A percentile compares a stretch with the other conserved stretches of the same genome.
Conservation (phyloP, 2,888 invertebrate genomes). For the Drosophila macrospina region DNA sequence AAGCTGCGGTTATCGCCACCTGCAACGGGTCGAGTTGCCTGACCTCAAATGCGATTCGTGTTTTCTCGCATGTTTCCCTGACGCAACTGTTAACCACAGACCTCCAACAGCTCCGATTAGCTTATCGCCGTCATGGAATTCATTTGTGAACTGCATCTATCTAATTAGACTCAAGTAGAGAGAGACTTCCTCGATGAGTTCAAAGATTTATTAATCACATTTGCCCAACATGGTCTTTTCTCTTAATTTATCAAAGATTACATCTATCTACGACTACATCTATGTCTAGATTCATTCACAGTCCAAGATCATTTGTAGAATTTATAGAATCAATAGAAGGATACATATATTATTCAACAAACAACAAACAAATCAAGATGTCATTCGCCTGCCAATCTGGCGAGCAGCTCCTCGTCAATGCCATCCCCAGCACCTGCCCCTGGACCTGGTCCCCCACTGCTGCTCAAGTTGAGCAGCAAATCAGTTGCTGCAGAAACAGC, state of each 20-base stretch:
- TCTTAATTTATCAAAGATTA: slow-evolving; percentile 3
- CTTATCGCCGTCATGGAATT: slow-evolving; percentile 14
- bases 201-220: slow-evolving; percentile 20
- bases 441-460: slow-evolving; percentile 10
- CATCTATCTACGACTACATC: slow-evolving; percentile 4
- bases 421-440: slow-evolving; percentile 44
- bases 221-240: slow-evolving; percentile 14
- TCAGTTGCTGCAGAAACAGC: slow-evolving; percentile 33
- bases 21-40: slow-evolving; percentile 36
- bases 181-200: background rate
- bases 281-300: slow-evolving; percentile 5
- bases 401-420: slow-evolving; percentile 71
- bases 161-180: no score
- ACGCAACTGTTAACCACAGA: slow-evolving; percentile 35
- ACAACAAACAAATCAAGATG: slow-evolving; percentile 33
- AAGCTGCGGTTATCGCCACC: slow-evolving; percentile 57
- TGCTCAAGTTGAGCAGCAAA: slow-evolving; percentile 42
- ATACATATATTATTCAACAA: slow-evolving; percentile 11
- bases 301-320: slow-evolving; percentile 10
- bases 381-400: slow-evolving; percentile 78
- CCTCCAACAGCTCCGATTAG: slow-evolving; percentile 13
- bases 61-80: slow-evolving; percentile 31
- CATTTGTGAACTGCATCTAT: background rate
- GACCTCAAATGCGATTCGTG: slow-evolving; percentile 41
- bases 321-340: background rate